phyloP scores from a whole-genome alignment of 2,797 vertebrate species.

The Aselliscus stoliczkanus region DNA sequence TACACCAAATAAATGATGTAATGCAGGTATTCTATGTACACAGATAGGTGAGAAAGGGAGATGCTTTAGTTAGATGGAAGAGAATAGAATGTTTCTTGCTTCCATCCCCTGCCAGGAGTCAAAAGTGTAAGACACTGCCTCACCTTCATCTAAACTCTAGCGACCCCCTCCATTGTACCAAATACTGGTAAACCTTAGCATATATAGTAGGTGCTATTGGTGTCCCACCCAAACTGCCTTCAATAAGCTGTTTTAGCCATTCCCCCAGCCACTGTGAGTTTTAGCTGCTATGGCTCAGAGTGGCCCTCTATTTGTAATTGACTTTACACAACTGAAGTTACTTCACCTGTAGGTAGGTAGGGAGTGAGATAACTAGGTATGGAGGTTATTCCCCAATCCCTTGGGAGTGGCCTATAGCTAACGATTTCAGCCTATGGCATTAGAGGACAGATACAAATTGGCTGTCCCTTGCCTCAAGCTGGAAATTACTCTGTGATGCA shows the following conservation, averaged over 20 bases:
- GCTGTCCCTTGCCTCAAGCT: background rate
- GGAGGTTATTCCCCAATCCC: accelerated
- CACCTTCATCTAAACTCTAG: background rate
- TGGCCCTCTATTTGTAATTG: background rate
- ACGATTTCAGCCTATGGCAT: background rate
- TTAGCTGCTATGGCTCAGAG: background rate
- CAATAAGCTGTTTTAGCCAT: background rate
- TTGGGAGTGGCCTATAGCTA: background rate
- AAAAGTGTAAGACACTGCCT: background rate
- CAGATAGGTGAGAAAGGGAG: background rate
- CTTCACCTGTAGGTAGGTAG: background rate
- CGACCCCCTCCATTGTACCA: background rate
- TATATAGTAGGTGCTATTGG: background rate
- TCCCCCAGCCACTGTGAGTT: background rate
- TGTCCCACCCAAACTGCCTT: background rate
- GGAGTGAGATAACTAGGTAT: background rate
- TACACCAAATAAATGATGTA: background rate
- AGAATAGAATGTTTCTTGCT: background rate
- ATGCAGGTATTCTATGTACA: background rate
- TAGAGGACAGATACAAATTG: background rate
- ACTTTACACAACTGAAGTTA: background rate
- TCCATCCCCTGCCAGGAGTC: background rate
- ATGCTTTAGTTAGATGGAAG: background rate
- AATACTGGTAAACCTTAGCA: background rate
- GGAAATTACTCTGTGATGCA: background rate